Base-by-base conservation (phyloP, 1,140 invertebrate genomes). In the Cataglyphis hispanica region DNA sequence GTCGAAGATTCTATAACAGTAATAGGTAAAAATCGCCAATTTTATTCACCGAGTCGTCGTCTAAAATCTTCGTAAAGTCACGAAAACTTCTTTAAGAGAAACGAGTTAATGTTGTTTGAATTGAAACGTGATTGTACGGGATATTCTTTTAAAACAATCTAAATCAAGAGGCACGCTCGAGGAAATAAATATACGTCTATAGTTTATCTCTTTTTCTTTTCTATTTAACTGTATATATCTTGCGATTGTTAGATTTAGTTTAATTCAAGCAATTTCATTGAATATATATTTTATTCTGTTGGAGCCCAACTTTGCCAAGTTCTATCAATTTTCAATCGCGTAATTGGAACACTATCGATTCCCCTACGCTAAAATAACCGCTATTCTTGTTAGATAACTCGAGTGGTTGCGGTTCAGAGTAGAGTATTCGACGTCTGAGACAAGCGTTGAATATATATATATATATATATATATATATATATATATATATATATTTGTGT, bases 261-360 rank as follows among this genome's bases (percentile, higher is more conserved):
- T 22, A 19, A 19, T 1, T 25, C 13, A 67, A 34, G n/a, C 37
- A 69, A 53, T 37, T 19, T 37, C 31, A n/a, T 19, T 13, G 5
- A 31, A 40, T 77, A 22, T 53, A 60, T 43, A 1, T 64, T 64
- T 34, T n/a, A 13, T 11, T 10, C 31, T 19, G 7, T 8, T 16
- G 11, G 8, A 1, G n/a, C 19, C 8, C 13, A 31, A 60, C 22
- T 27, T 27, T 19, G 16, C 37, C 61, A 63, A 43, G 16, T 63
- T 8, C 22, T 25, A 25, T 27, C 25, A 72, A 58, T 81, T 40
- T 40, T 72, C 61, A 50, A 69, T 69, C 78, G 34, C 11, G 37
- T 56, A 81, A 81, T 81, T 81, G 50, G 50, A 43, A 40, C 66
- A 22, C 50, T 27, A 81, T 81, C 78, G 78, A 72, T 81, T 40